phyloP scores from a whole-genome alignment of 2,113 vertebrate genomes.

The Coracopsis vasa region DNA sequence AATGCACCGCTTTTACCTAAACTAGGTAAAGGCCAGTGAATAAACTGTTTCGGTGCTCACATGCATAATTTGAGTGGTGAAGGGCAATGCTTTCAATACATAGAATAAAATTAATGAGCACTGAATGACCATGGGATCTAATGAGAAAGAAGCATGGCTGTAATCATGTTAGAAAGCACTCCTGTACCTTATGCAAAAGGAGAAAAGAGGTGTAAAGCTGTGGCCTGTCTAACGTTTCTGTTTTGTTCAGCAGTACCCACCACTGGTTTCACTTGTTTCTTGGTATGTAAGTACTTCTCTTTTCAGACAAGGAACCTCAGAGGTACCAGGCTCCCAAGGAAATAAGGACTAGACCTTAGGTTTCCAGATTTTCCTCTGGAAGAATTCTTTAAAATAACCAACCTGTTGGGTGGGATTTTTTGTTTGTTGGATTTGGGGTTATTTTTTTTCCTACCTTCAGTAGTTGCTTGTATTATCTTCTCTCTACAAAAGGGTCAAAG shows the following conservation, averaged over 20 bases:
- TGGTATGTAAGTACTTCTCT: not conserved
- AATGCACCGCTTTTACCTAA: not conserved
- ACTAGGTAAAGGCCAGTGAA: not conserved
- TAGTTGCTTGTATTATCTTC: not conserved
- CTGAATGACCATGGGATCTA: not conserved
- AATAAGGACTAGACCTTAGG: not conserved
- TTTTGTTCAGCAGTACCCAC: not conserved
- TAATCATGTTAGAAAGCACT: not conserved
- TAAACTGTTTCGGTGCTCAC: not conserved
- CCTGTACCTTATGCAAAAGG: not conserved
- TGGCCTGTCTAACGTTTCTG: not conserved
- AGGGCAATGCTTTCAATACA: not conserved
- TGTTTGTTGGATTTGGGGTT: not conserved
- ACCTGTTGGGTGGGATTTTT: not conserved
- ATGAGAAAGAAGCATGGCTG: not conserved
- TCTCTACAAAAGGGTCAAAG: not conserved
- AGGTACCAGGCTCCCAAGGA: not conserved
- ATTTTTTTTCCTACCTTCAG: not conserved
- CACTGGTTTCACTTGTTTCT: not conserved
- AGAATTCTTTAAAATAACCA: not conserved
- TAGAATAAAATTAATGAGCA: not conserved
- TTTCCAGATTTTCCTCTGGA: not conserved
- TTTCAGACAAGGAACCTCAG: not conserved
- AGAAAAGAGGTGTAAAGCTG: not conserved
- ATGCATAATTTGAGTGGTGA: rapidly evolving